Conservation (phyloP, 2,113 vertebrate genomes). For the Camelus dromedarius region DNA sequence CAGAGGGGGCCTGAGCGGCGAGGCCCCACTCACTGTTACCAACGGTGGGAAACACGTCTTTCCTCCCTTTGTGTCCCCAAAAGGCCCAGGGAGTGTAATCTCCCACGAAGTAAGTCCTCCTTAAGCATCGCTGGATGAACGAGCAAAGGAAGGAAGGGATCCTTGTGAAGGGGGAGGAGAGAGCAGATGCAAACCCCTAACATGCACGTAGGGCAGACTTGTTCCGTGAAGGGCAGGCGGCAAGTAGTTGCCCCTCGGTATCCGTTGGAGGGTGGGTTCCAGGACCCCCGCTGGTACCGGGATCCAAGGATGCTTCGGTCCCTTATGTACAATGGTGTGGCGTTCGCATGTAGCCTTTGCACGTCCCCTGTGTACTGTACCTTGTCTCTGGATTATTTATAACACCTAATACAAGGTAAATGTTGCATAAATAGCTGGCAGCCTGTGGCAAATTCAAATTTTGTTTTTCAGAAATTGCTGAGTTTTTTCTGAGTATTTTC, state of each 20-base stretch:
- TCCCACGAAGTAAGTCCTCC: too few relatives aligned
- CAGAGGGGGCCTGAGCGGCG: fast-evolving
- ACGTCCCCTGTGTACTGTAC: background rate
- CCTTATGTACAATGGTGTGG: background rate
- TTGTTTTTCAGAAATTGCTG: background rate
- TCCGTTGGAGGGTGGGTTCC: background rate
- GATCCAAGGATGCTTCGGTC: background rate
- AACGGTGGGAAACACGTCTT: background rate
- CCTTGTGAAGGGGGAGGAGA: too few relatives aligned
- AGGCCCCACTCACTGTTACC: fast-evolving
- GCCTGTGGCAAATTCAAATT: background rate
- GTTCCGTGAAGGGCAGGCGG: background rate
- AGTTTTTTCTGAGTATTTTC: background rate
- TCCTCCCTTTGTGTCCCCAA: background rate
- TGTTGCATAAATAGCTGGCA: fast-evolving
- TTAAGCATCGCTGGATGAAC: too few relatives aligned
- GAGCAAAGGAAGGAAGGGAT: fast-evolving
- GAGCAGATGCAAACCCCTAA: background rate
- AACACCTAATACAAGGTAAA: background rate
- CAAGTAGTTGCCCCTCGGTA: fast-evolving
- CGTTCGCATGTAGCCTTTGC: background rate
- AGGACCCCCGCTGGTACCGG: background rate
- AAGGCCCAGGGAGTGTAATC: fast-evolving
- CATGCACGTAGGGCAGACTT: fast-evolving
- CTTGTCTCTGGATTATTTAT: background rate